Evolutionary conservation across 2,113 vertebrate species (phyloP).

Genomic region (Apeltes quadracus): DNA sequence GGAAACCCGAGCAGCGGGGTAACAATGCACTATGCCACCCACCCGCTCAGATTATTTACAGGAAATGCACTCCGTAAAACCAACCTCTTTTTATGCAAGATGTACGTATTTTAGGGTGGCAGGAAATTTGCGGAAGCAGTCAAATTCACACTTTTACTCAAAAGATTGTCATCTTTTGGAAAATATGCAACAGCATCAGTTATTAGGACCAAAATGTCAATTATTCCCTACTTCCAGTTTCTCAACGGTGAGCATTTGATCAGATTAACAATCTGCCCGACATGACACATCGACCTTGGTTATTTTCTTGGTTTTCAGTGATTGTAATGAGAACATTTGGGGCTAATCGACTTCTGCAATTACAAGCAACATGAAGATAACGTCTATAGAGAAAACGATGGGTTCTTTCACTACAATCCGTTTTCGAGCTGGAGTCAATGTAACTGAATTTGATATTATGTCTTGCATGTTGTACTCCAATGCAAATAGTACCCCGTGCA

Average conservation of each 20-base stretch:
- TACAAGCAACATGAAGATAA: background rate
- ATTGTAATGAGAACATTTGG: background rate
- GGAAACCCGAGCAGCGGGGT: background rate
- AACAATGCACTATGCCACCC: slow-evolving; percentile 17
- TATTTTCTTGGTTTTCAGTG: background rate
- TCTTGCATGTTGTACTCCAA: background rate
- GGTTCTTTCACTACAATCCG: background rate
- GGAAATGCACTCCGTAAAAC: slow-evolving; percentile 41
- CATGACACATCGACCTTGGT: background rate
- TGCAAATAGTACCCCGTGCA: background rate
- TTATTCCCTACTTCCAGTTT: background rate
- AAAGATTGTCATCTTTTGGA: no score
- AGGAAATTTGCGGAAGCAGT: background rate
- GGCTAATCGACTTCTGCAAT: background rate
- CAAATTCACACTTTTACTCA: background rate
- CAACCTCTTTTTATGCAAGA: slow-evolving; percentile 37
- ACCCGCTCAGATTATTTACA: slow-evolving; percentile 41
- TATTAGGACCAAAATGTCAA: no score
- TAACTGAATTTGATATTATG: background rate
- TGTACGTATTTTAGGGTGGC: slow-evolving; percentile 1
- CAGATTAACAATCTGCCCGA: background rate
- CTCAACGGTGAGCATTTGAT: background rate
- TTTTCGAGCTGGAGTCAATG: background rate
- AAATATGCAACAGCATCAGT: no score
- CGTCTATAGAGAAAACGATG: background rate